Percentiles rank a stretch among this genome's conserved stretches.
Conservation (phyloP, 2,888 invertebrate species). For the Microctonus hyperodae region DNA sequence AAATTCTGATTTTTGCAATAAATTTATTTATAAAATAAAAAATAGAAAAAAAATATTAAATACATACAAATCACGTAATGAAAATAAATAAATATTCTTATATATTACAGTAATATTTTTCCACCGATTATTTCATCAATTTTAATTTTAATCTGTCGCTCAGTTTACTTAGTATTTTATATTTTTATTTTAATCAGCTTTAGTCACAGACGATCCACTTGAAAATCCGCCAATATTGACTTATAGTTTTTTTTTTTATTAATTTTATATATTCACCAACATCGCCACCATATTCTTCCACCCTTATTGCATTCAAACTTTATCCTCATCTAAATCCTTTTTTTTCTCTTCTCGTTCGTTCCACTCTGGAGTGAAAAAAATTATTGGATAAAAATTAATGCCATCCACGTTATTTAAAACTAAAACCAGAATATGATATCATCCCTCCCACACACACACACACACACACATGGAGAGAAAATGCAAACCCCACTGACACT, state of each 20-base stretch:
- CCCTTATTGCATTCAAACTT: no score
- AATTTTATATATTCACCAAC: not conserved
- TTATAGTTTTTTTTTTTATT: not conserved
- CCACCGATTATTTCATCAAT: not conserved
- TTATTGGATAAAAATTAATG: slow-evolving; percentile 34
- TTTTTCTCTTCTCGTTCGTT: not conserved
- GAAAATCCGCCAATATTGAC: not conserved
- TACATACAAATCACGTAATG: no score
- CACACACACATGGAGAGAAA: not conserved
- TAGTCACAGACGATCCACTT: not conserved
- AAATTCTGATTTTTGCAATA: no score
- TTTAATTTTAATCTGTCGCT: not conserved
- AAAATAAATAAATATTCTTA: no score
- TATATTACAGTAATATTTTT: no score
- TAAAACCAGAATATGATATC: not conserved
- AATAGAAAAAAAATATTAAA: no score
- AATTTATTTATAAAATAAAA: no score
- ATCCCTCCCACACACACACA: not conserved
- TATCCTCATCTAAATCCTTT: no score
- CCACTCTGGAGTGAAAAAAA: not conserved
- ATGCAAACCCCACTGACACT: not conserved
- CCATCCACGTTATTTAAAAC: slow-evolving; percentile 22
- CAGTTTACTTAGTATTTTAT: not conserved
- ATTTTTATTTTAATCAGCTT: not conserved
- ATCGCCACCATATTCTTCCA: not conserved